phyloP scores from a whole-genome alignment of 1,140 invertebrate species.

The Trialeurodes vaporariorum region DNA sequence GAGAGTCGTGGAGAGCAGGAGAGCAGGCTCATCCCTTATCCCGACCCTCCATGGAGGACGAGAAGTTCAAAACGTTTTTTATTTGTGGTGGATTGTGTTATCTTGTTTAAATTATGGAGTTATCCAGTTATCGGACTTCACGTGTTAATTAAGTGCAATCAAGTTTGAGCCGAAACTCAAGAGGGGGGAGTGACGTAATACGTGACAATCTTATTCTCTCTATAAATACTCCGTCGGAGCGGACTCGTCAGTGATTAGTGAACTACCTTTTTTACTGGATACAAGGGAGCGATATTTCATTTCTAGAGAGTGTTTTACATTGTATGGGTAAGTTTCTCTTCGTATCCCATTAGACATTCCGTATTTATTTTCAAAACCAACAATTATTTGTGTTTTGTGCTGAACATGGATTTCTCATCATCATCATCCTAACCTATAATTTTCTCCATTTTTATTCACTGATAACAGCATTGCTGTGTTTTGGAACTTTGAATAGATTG shows the following conservation, averaged over 20 bases:
- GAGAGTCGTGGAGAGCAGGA: no score
- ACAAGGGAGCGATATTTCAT: not conserved
- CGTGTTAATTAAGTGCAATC: not conserved
- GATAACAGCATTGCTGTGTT: no score
- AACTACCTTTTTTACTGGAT: not conserved
- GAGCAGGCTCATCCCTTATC: not conserved
- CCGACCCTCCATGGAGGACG: not conserved
- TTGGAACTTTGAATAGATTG: no score
- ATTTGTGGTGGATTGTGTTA: not conserved
- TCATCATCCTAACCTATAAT: no score
- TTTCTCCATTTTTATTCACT: no score
- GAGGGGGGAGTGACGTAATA: not conserved
- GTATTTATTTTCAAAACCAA: no score
- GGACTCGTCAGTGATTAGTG: not conserved
- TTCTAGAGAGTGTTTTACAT: not conserved
- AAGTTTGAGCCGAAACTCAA: not conserved
- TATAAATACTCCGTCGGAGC: not conserved
- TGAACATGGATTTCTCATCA: no score
- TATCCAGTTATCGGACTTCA: not conserved
- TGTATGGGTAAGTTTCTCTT: not conserved
- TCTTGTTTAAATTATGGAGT: not conserved
- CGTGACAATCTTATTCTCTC: not conserved
- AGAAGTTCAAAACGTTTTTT: not conserved
- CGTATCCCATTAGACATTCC: no score
- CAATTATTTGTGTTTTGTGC: no score